Base-by-base conservation (phyloP, 2,888 invertebrate species). In the Rotaria sp. region DNA sequence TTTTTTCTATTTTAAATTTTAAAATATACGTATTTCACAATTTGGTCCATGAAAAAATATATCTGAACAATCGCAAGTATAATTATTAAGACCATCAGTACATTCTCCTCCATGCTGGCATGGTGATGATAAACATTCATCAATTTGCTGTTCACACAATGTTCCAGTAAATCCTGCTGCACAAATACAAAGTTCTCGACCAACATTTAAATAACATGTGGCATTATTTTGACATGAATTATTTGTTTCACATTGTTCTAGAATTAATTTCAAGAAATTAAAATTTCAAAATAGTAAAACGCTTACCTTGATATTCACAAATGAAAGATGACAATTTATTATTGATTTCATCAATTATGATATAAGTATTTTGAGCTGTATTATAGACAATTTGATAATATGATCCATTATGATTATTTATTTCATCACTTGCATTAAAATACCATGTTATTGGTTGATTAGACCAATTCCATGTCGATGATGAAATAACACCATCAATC, bases 1-100 rank as follows among this genome's bases (percentile, higher is more conserved):
- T 67, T 11, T 30, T 30, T 24, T 67, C 4, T 30, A 55, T 55
- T 3, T 18, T 7, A 18, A 57, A 7, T 35, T 15, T 30, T 59
- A 75, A 8, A 13, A 74, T 24, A 84, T 87, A 88, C 88, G 88
- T 67, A 85, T 87, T 86, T 87, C 87, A 50, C 87, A 87, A 84
- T 87, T 87, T 50, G 74, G 48, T 41, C 87, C 87, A 52, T 57
- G 35, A 26, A 74, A 86, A 85, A 85, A 86, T 57, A 80, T 15
- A 24, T 41, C 35, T 10, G 86, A 85, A 59, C 86, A 86, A 30
- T 75, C 48, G 80, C 86, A 86, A 1, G 80, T 85, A 38, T 86
- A 86, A 74, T 86, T 84, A 85, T 86, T 85, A 21, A 85, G 75
- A 30, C 30, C 48, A 55, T 86, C 75, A 35, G 7, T 50, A 52